These are phyloP conservation scores for Caenorhabditis uteleia DNA, from an alignment of 2,888 invertebrate genomes.

Conservation along the genomic window DNA sequence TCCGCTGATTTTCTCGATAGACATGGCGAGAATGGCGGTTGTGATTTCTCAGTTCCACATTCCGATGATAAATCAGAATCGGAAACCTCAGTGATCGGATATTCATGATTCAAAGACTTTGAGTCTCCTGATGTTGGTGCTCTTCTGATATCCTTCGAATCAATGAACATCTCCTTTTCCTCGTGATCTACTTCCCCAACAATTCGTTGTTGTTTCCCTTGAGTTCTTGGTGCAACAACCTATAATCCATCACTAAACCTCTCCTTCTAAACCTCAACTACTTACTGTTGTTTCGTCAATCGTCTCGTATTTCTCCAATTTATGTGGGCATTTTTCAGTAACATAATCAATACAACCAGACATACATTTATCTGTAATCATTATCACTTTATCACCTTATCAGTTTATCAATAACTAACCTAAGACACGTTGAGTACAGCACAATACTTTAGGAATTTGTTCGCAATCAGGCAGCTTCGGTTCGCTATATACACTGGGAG, in stretches of 20 bases:
- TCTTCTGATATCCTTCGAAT: slow-evolving; percentile 35
- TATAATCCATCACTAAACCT: neutral
- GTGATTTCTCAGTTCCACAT: slow-evolving; percentile 59
- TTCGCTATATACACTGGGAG: slow-evolving; percentile 43
- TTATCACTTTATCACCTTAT: neutral
- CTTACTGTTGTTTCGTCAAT: slow-evolving; percentile 31
- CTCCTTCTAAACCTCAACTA: no score
- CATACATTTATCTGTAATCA: slow-evolving; percentile 61
- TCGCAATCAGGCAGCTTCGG: slow-evolving; percentile 60
- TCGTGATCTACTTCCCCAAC: slow-evolving; percentile 32
- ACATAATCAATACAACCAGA: slow-evolving; percentile 66
- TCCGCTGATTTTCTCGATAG: slow-evolving; percentile 60
- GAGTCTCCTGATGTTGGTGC: slow-evolving; percentile 51
- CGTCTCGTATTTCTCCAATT: slow-evolving; percentile 59
- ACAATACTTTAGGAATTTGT: slow-evolving; percentile 64
- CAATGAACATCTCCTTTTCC: slow-evolving; percentile 33
- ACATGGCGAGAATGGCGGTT: slow-evolving; percentile 66
- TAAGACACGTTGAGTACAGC: slow-evolving; percentile 67
- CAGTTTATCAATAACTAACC: slow-evolving; percentile 25
- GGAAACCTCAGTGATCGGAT: slow-evolving; percentile 63
- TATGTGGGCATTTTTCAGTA: slow-evolving; percentile 62
- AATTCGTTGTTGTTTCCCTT: slow-evolving; percentile 5
- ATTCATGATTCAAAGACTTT: slow-evolving; percentile 52
- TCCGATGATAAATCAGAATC: slow-evolving; percentile 61
- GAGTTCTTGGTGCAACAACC: neutral